Conservation (phyloP, 2,888 invertebrate species). For the Meganola albula region DNA sequence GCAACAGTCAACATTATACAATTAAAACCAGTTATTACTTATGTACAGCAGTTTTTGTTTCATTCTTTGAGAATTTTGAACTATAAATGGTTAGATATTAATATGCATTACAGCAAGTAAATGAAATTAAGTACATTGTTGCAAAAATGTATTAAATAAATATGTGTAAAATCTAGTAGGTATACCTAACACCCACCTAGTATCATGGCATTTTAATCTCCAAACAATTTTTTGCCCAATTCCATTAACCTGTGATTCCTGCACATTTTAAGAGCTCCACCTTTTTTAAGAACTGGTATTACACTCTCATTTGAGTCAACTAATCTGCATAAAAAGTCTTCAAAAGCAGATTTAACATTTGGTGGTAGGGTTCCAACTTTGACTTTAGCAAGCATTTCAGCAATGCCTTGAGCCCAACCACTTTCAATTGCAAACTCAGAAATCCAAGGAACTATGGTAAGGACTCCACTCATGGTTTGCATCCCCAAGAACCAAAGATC, state of each 20-base stretch:
- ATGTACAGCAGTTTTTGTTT: slow-evolving; percentile 31
- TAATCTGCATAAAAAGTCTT: slow-evolving; percentile 90
- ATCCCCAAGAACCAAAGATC: slow-evolving; percentile 96
- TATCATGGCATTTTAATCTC: slow-evolving; percentile 78
- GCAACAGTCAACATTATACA: slow-evolving; percentile 18
- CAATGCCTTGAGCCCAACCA: slow-evolving; percentile 95
- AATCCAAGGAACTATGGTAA: slow-evolving; percentile 91
- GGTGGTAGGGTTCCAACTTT: slow-evolving; percentile 88
- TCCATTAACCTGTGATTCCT: slow-evolving; percentile 93
- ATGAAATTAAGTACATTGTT: slow-evolving; percentile 29
- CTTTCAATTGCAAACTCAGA: slow-evolving; percentile 94
- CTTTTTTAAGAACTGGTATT: slow-evolving; percentile 86
- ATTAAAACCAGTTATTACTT: slow-evolving; percentile 24
- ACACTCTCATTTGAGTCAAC: slow-evolving; percentile 89
- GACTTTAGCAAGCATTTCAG: slow-evolving; percentile 88
- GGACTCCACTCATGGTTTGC: slow-evolving; percentile 92
- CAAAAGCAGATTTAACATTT: slow-evolving; percentile 92
- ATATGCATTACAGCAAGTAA: slow-evolving; percentile 7
- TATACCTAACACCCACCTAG: slow-evolving; percentile 28
- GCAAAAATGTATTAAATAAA: slow-evolving; percentile 27
- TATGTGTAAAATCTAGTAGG: slow-evolving; percentile 32
- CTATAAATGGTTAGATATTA: slow-evolving; percentile 8
- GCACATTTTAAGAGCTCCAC: slow-evolving; percentile 89
- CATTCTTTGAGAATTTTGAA: slow-evolving; percentile 10
- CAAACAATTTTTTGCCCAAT: slow-evolving; percentile 90